Evolutionary conservation across 92 coral and sea anemone species (phyloP).

Genomic region (Palythoa grandiflora): DNA sequence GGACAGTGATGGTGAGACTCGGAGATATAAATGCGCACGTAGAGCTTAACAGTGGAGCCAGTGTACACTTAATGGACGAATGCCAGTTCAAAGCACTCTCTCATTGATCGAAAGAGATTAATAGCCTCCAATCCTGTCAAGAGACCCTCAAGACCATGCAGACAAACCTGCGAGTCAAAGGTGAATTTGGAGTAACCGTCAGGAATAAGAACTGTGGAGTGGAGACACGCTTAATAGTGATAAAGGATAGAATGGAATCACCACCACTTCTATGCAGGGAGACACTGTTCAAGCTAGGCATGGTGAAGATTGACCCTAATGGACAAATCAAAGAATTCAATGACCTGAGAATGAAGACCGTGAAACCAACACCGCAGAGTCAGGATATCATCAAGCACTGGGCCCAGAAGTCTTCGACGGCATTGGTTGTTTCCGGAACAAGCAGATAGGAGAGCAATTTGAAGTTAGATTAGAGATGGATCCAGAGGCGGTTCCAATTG

Average conservation of each 20-base stretch:
- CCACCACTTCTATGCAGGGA: conserved; percentile 63
- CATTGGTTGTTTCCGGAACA: conserved; percentile 47
- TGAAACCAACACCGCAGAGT: conserved; percentile 13
- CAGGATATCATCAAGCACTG: conserved; percentile 30
- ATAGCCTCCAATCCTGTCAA: not conserved
- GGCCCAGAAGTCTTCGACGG: conserved; percentile 37
- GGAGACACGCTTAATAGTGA: conserved; percentile 45
- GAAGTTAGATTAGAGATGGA: conserved; percentile 56
- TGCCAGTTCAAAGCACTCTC: no score
- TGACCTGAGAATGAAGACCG: conserved; percentile 11
- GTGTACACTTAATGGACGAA: conserved; percentile 61
- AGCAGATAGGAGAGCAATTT: conserved; percentile 31
- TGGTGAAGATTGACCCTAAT: conserved; percentile 44
- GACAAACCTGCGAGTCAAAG: conserved; percentile 25
- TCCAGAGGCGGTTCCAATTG: conserved; percentile 38
- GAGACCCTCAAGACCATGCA: not conserved
- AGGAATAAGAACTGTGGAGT: conserved; percentile 53
- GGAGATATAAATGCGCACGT: conserved; percentile 15
- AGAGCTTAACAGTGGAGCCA: conserved; percentile 70
- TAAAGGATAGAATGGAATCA: conserved; percentile 55
- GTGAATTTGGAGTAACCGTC: conserved; percentile 14
- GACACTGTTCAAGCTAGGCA: conserved; percentile 41
- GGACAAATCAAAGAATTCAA: conserved; percentile 31
- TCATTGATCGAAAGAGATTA: no score
- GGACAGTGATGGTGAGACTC: conserved; percentile 62